Percentiles rank a stretch among this genome's conserved stretches.
Evolutionary conservation across 92 coral and sea anemone species (phyloP).

Genomic region (Zoanthus gigantus): DNA sequence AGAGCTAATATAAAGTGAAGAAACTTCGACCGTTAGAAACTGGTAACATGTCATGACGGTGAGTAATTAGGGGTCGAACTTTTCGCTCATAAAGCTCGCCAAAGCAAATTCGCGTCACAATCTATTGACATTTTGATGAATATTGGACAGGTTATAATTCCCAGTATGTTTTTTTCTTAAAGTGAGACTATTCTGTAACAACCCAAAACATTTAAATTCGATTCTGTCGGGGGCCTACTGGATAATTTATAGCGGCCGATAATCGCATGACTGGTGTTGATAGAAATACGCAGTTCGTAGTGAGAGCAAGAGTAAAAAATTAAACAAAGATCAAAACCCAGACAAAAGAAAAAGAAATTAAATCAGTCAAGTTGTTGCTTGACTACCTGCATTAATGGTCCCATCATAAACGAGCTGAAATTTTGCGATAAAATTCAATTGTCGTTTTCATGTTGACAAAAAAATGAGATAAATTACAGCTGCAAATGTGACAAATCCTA

Average conservation of each 20-base stretch:
- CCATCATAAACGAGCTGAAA: background rate
- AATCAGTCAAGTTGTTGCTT: constrained; percentile 16
- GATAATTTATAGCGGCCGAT: background rate
- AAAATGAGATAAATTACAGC: background rate
- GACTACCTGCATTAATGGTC: background rate
- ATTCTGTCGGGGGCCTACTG: background rate
- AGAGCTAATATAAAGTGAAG: background rate
- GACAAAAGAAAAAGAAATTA: background rate
- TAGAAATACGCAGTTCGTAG: background rate
- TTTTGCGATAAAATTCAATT: background rate
- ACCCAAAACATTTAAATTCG: background rate
- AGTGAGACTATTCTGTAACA: background rate
- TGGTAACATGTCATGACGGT: background rate
- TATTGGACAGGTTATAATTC: constrained; percentile 4
- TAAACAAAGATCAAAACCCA: background rate
- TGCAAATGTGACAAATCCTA: background rate
- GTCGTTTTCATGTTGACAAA: background rate
- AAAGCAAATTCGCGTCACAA: background rate
- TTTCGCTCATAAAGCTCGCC: background rate
- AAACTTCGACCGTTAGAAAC: background rate
- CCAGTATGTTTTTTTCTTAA: background rate
- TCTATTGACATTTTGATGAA: background rate
- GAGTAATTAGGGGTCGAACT: background rate
- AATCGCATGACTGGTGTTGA: background rate
- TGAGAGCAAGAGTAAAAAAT: background rate